Evolutionary conservation across 1,140 invertebrate species (phyloP), one percentile per base, ranked within the genome.

Genomic region (Epicauta chinensis): DNA sequence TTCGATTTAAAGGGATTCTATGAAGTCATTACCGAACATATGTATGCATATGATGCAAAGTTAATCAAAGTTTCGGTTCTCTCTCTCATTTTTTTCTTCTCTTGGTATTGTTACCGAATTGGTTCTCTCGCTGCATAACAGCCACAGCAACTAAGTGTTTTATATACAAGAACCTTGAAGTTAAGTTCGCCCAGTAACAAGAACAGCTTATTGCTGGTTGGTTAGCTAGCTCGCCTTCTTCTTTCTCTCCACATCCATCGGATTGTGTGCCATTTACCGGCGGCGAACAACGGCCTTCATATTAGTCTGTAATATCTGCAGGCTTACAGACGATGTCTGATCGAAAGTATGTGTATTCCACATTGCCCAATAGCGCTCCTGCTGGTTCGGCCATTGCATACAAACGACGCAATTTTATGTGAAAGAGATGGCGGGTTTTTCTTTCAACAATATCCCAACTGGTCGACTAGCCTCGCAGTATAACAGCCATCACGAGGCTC

Each of bases 401-500:
- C 51, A 57, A 57, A 57, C 51, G 50, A 57, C 55, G 36, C 17
- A 45, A n/a, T 57, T 57, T 53, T 53, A 48, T 44, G 55, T 56
- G 38, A 39, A 41, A 36, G 35, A 44, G 32, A 43, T 47, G 38
- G 13, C 23, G 23, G 23, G 23, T 7, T 23, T 23, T 23, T 23
- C 23, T 23, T 7, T 23, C 23, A 23, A 23, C 23, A 23, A 7
- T 3, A 23, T 23, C 23, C 23, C 23, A 23, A 23, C 23, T 23
- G 23, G 23, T 23, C 7, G 23, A 23, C 23, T 23, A 23, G 23
- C 23, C n/a, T n/a, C n/a, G n/a, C n/a, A n/a, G n/a, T n/a, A n/a
- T 23, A 23, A 7, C 23, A 23, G 23, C 23, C 23, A 23, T 23
- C 23, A 23, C 7, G 23, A 23, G 23, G 23, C 7, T 23, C 23